These are phyloP conservation scores for Geotrupes spiniger DNA, from an alignment of 2,888 invertebrate genomes.

Conservation along the genomic window DNA sequence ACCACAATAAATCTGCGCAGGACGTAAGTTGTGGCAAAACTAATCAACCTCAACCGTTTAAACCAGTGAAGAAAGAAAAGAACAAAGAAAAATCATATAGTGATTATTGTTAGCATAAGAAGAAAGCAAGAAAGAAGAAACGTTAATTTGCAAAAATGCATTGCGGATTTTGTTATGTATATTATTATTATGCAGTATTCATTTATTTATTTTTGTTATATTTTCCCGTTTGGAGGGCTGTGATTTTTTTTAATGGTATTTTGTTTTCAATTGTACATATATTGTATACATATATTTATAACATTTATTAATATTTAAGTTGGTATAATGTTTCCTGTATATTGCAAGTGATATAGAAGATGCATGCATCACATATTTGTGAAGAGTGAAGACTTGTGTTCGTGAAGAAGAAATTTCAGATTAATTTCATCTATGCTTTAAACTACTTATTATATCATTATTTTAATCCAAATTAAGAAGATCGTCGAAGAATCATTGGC, in stretches of 20 bases:
- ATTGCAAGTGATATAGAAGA: not conserved
- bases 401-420: not conserved
- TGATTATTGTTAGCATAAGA: not conserved
- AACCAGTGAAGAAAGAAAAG: slow-evolving; percentile 5
- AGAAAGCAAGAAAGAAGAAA: no score
- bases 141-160: no score
- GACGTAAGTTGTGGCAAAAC: slow-evolving; percentile 4
- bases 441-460: not conserved
- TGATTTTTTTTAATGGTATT: slow-evolving; percentile 7
- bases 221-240: slow-evolving; percentile 10
- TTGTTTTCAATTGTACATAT: slow-evolving; percentile 9
- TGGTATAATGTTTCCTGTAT: slow-evolving; percentile 4
- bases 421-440: not conserved
- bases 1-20: not conserved
- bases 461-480: not conserved
- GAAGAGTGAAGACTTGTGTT: slow-evolving; percentile 8
- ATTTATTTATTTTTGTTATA: slow-evolving; percentile 8
- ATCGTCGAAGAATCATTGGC: no score
- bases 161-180: not conserved
- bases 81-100: not conserved
- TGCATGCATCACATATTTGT: slow-evolving; percentile 4
- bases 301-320: not conserved
- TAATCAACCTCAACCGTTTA: slow-evolving; percentile 3
- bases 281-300: not conserved
- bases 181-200: slow-evolving; percentile 4